Evolutionary conservation across 2,888 invertebrate species (phyloP).

Genomic region (Uloborus plumipes): DNA sequence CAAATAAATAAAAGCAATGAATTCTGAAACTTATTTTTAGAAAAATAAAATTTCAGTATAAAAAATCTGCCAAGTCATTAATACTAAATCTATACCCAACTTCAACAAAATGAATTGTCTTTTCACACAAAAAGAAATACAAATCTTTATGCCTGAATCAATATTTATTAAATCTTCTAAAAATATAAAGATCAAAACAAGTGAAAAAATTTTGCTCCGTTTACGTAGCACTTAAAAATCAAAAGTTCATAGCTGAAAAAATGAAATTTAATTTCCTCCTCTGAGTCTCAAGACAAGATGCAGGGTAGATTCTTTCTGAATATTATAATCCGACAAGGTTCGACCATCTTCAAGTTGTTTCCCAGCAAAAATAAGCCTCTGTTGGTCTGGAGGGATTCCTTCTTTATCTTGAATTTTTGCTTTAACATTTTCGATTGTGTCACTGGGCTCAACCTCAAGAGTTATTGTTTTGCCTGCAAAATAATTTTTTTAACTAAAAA

Average conservation of each 20-base stretch:
- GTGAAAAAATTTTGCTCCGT: conserved; percentile 68
- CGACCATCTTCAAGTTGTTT: conserved; percentile 78
- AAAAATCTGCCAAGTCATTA: no score
- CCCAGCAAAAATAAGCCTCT: conserved; percentile 80
- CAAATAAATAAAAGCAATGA: no score
- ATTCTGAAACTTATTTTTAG: no score
- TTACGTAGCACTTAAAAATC: conserved; percentile 68
- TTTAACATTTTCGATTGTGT: conserved; percentile 95
- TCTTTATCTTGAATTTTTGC: conserved; percentile 93
- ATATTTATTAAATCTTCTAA: no score
- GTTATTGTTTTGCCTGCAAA: conserved; percentile 91
- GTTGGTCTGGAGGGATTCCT: conserved; percentile 91
- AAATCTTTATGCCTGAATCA: no score
- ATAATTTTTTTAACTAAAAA: no score
- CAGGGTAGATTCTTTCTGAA: conserved; percentile 74
- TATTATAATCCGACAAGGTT: conserved; percentile 77
- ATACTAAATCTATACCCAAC: no score
- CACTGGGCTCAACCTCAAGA: conserved; percentile 90
- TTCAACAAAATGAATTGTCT: no score
- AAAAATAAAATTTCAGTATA: no score
- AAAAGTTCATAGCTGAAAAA: not conserved
- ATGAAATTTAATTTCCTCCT: conserved; percentile 70
- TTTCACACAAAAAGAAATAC: no score
- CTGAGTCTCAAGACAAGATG: conserved; percentile 71
- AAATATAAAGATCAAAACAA: no score